Evolutionary conservation across 2,888 invertebrate species (phyloP).

Genomic region (Shargacucullia verbasci): DNA sequence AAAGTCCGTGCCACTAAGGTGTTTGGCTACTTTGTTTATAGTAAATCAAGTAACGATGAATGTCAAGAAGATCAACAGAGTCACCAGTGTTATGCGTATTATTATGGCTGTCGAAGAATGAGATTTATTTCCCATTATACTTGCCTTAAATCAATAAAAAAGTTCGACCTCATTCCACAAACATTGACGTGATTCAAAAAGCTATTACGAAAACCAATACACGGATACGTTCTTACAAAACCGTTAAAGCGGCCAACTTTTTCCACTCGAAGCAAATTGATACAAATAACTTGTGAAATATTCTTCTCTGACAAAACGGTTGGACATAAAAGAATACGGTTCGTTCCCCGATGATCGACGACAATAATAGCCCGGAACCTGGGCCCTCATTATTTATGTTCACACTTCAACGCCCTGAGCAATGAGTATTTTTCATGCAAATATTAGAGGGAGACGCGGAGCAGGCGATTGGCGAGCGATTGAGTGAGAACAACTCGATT

Average conservation of each 20-base stretch:
- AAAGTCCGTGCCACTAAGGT: too few species aligned
- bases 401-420: slow-evolving; percentile 73
- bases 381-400: slow-evolving; percentile 79
- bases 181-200: slow-evolving; percentile 43
- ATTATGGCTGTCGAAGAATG: background rate
- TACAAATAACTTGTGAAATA: slow-evolving; percentile 58
- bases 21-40: too few species aligned
- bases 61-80: too few species aligned
- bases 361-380: slow-evolving; percentile 73
- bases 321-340: slow-evolving; percentile 63
- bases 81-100: too few species aligned
- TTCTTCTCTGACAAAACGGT: slow-evolving; percentile 55
- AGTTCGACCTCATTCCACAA: slow-evolving; percentile 41
- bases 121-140: background rate
- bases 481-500: slow-evolving; percentile 42
- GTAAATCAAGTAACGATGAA: too few species aligned
- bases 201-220: slow-evolving; percentile 43
- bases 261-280: slow-evolving; percentile 55
- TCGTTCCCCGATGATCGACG: slow-evolving; percentile 73
- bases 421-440: slow-evolving; percentile 79
- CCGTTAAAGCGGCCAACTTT: slow-evolving; percentile 37
- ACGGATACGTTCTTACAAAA: slow-evolving; percentile 25
- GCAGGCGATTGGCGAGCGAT: slow-evolving; percentile 53
- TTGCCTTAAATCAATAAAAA: slow-evolving; percentile 22
- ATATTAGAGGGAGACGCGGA: slow-evolving; percentile 65